These are phyloP conservation scores for Smutsia temminckii DNA, from an alignment of 2,797 vertebrate genomes.

Conservation along the genomic window DNA sequence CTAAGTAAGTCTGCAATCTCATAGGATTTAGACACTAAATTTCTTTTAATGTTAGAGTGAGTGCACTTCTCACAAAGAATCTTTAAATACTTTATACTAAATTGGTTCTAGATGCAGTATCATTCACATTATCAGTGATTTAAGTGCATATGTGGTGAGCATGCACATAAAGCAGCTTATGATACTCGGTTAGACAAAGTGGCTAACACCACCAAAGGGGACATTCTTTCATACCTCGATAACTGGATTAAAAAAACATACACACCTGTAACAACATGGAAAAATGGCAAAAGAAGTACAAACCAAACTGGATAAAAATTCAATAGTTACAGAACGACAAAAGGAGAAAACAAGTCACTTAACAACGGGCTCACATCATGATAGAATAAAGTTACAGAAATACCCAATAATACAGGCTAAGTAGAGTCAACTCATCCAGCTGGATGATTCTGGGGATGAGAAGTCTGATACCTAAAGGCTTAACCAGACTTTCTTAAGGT, in stretches of 20 bases:
- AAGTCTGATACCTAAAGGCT: not conserved
- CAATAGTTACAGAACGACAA: not conserved
- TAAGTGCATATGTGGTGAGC: not conserved
- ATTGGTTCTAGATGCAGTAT: not conserved
- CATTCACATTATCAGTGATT: not conserved
- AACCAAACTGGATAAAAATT: not conserved
- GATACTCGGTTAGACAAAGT: not conserved
- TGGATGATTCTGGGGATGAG: not conserved
- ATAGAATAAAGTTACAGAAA: not conserved
- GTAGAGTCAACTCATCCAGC: not conserved
- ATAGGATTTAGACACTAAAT: slow-evolving; percentile 36
- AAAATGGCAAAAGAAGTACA: not conserved
- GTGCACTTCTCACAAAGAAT: not conserved
- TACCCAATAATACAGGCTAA: not conserved
- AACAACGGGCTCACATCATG: not conserved
- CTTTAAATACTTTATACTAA: slow-evolving; percentile 46
- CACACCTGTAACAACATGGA: not conserved
- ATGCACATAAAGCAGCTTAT: not conserved
- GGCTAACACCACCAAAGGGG: not conserved
- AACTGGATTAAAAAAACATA: not conserved
- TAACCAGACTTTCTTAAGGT: not conserved
- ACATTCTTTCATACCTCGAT: not conserved
- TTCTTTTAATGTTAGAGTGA: slow-evolving; percentile 42
- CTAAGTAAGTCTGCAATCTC: slow-evolving; percentile 47
- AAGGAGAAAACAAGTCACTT: not conserved